phyloP scores from a whole-genome alignment of 2,113 vertebrate genomes.

The Benitochromis conjunctus region DNA sequence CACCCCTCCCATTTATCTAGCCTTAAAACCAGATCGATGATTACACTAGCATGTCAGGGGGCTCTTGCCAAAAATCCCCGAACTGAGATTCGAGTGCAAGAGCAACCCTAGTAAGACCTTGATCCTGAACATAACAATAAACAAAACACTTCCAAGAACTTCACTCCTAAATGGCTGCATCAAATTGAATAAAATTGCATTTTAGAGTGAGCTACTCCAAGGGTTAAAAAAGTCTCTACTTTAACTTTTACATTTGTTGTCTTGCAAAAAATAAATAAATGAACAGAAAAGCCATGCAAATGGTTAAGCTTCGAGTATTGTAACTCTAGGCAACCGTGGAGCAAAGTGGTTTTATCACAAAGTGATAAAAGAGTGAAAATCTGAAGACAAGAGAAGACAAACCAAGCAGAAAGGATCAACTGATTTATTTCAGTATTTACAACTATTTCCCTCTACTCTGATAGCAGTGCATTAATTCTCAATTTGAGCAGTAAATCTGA shows the following conservation, averaged over 20 bases:
- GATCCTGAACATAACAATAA: neutral
- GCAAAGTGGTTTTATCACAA: neutral
- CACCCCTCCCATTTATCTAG: neutral
- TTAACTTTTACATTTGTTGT: neutral
- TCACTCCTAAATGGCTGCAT: neutral
- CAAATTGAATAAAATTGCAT: neutral
- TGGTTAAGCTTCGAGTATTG: neutral
- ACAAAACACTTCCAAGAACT: neutral
- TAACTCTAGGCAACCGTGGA: neutral
- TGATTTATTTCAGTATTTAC: conserved; percentile 60
- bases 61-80: neutral
- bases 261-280: neutral
- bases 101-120: neutral
- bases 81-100: fast-evolving
- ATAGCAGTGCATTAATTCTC: conserved; percentile 32
- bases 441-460: conserved; percentile 13
- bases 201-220: neutral
- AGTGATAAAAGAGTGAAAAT: neutral
- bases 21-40: fast-evolving
- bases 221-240: neutral
- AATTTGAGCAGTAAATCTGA: conserved; percentile 22
- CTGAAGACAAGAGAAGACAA: neutral
- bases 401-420: conserved; percentile 14
- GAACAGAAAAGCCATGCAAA: fast-evolving
- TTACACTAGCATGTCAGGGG: neutral